phyloP scores from a whole-genome alignment of 2,113 vertebrate species.

The Festucalex cinctus region DNA sequence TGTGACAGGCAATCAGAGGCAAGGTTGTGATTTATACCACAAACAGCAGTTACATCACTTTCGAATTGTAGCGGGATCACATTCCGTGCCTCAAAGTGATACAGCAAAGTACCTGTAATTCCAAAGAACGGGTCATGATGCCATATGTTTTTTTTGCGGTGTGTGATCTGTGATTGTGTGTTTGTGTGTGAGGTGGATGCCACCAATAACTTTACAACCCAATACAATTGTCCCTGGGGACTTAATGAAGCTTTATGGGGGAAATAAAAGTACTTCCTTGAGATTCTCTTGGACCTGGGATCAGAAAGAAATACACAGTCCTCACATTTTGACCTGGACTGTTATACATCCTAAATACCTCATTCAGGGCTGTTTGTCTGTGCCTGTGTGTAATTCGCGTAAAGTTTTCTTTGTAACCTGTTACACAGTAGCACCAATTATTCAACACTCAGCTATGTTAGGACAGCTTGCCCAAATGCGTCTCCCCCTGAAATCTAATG shows the following conservation, averaged over 20 bases:
- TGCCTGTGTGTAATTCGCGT: slow-evolving; percentile 3
- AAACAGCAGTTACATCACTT: not conserved
- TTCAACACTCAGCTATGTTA: slow-evolving; percentile 20
- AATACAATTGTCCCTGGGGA: slow-evolving; percentile 30
- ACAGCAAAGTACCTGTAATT: slow-evolving; percentile 14
- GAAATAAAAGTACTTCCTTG: slow-evolving; percentile 44
- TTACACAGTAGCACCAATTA: slow-evolving; percentile 1
- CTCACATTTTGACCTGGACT: slow-evolving; percentile 40
- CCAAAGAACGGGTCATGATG: slow-evolving; percentile 15
- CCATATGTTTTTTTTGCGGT: slow-evolving; percentile 27
- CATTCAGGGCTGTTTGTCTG: slow-evolving; percentile 22
- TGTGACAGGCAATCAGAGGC: not conserved
- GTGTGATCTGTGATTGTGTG: not conserved
- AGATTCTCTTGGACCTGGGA: slow-evolving; percentile 40
- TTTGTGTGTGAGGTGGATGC: slow-evolving; percentile 22
- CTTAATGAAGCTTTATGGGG: slow-evolving; percentile 20
- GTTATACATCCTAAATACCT: slow-evolving; percentile 33
- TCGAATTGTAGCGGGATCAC: slow-evolving; percentile 11
- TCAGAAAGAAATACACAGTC: slow-evolving; percentile 28
- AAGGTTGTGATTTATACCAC: not conserved
- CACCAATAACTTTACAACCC: slow-evolving; percentile 44
- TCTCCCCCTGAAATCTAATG: slow-evolving; percentile 4
- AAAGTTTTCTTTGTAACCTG: slow-evolving; percentile 16
- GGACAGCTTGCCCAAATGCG: slow-evolving; percentile 2
- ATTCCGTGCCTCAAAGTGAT: slow-evolving; percentile 8